Conservation (phyloP, 2,888 invertebrate species). For the Spodoptera exigua region DNA sequence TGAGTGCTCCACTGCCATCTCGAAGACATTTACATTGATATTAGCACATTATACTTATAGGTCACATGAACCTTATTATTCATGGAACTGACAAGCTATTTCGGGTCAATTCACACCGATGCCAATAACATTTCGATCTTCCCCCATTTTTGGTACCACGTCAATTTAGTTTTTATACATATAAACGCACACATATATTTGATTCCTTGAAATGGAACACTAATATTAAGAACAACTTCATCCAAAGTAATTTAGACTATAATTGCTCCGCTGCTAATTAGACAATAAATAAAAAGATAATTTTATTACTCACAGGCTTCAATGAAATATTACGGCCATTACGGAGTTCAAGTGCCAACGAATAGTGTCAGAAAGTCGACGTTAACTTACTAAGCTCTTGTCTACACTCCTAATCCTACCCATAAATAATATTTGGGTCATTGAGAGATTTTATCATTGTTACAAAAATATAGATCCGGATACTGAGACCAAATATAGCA, state of each 20-base stretch:
- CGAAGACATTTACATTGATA: conserved; percentile 46
- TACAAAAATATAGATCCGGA: conserved; percentile 33
- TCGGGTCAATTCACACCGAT: conserved; percentile 32
- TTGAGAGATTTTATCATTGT: conserved; percentile 24
- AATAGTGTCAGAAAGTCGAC: conserved; percentile 9
- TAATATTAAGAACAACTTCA: conserved; percentile 15
- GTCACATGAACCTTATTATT: conserved; percentile 35
- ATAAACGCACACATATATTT: background rate
- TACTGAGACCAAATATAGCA: conserved; percentile 31
- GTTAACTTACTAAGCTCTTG: conserved; percentile 22
- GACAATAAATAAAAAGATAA: conserved; percentile 41
- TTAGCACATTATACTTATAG: conserved; percentile 43
- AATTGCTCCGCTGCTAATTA: conserved; percentile 14
- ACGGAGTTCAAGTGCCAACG: conserved; percentile 18
- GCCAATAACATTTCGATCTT: conserved; percentile 22
- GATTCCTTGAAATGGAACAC: too few relatives aligned
- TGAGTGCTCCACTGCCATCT: conserved; percentile 33
- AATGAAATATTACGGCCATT: conserved; percentile 39
- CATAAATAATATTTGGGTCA: conserved; percentile 36
- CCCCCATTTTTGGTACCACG: conserved; percentile 7
- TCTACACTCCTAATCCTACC: conserved; percentile 28
- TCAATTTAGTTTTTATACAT: background rate
- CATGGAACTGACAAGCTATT: conserved; percentile 41
- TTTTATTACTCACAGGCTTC: conserved; percentile 29
- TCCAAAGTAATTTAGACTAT: conserved; percentile 17